Evolutionary conservation across 2,888 invertebrate species (phyloP).

Genomic region (Cantharis flavilabris): DNA sequence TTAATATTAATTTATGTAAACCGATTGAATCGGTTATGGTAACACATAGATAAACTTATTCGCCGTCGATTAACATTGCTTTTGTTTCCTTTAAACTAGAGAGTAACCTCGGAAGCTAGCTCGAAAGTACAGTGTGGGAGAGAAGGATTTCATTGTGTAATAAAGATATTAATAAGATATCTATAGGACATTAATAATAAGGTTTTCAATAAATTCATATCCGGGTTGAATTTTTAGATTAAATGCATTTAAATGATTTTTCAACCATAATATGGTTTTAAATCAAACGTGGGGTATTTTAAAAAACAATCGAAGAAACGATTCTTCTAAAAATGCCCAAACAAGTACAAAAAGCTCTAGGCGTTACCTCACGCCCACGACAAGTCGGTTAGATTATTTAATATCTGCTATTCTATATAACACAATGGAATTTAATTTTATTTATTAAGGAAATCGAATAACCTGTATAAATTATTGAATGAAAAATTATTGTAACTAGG

Average conservation of each 20-base stretch:
- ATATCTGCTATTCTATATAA: background rate
- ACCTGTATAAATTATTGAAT: background rate
- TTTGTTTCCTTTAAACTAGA: background rate
- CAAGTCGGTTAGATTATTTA: background rate
- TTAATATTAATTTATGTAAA: background rate
- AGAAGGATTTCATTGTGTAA: background rate
- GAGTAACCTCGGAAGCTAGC: background rate
- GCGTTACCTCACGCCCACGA: background rate
- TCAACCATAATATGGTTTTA: no score
- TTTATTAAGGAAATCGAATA: background rate
- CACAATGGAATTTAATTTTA: background rate
- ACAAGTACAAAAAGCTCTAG: background rate
- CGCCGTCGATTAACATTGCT: background rate
- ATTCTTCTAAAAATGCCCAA: background rate
- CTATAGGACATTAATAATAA: background rate
- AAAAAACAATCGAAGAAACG: background rate
- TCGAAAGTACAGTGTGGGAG: background rate
- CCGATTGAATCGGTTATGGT: background rate
- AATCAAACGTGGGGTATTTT: no score
- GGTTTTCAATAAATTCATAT: background rate
- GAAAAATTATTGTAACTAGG: background rate
- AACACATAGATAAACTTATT: background rate
- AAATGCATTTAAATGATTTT: no score
- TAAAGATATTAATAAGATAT: background rate
- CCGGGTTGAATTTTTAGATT: background rate